Evolutionary conservation across 2,888 invertebrate species (phyloP).

Genomic region (Trissoscelio sp.): DNA sequence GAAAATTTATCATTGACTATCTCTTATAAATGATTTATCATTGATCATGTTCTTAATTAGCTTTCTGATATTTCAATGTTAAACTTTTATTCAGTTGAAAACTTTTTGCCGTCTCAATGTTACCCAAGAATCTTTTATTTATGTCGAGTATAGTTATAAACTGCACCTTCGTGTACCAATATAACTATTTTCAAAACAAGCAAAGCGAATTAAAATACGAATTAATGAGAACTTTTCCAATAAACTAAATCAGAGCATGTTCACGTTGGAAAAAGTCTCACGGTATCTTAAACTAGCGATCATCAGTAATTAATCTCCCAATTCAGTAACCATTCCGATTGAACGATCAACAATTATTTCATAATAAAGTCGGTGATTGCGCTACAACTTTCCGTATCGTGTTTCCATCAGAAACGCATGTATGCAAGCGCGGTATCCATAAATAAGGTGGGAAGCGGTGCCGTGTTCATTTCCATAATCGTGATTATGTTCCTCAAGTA

Average conservation of each 20-base stretch:
- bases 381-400: constrained; percentile 59
- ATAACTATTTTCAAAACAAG: not conserved
- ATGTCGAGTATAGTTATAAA: not conserved
- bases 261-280: constrained; percentile 1
- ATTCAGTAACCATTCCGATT: constrained; percentile 49
- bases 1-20: no score
- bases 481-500: constrained; percentile 64
- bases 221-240: constrained; percentile 26
- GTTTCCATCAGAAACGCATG: constrained; percentile 62
- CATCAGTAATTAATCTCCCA: constrained; percentile 46
- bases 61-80: not conserved
- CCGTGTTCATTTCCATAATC: constrained; percentile 64
- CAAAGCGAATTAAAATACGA: constrained; percentile 1
- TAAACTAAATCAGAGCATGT: constrained; percentile 15
- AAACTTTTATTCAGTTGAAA: constrained; percentile 3
- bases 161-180: constrained; percentile 8
- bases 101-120: constrained; percentile 11
- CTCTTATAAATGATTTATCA: not conserved
- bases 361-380: constrained; percentile 62
- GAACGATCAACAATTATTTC: constrained; percentile 62
- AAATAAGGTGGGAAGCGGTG: constrained; percentile 58
- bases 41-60: not conserved
- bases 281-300: constrained; percentile 37
- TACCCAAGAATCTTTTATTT: constrained; percentile 7
- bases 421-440: constrained; percentile 50